Percentiles rank a stretch among this genome's conserved stretches.
These are phyloP conservation scores for Nymphalis urticae DNA, from an alignment of 2,888 invertebrate species.

Conservation along the genomic window DNA sequence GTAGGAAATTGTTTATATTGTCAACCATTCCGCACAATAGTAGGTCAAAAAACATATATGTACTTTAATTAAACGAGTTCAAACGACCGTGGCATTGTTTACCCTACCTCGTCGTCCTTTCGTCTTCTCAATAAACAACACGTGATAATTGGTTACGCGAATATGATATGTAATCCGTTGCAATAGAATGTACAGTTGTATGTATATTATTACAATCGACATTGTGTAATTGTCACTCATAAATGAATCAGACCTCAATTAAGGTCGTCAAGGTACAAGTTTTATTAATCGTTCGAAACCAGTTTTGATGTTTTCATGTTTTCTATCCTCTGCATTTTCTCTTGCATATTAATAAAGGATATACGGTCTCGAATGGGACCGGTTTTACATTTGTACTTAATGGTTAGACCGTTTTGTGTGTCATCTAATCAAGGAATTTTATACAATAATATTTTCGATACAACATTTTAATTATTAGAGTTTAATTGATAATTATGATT, in stretches of 20 bases:
- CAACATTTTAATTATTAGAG: no score
- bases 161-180: background rate
- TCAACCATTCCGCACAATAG: background rate
- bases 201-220: conserved; percentile 17
- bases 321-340: conserved; percentile 42
- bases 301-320: conserved; percentile 27
- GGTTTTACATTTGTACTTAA: conserved; percentile 4
- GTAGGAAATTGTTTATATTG: no score
- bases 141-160: conserved; percentile 14
- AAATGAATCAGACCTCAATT: conserved; percentile 34
- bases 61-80: conserved; percentile 20
- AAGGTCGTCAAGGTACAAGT: conserved; percentile 40
- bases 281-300: conserved; percentile 41
- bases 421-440: background rate
- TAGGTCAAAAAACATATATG: conserved; percentile 21
- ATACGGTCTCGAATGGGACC: background rate
- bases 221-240: conserved; percentile 21
- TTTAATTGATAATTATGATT: no score
- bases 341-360: conserved; percentile 22
- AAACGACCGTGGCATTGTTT: conserved; percentile 42
- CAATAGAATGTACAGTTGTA: conserved; percentile 13
- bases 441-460: no score
- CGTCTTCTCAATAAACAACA: conserved; percentile 32
- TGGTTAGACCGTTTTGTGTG: background rate
- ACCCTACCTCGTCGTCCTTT: conserved; percentile 34